A percentile compares a stretch with the other conserved stretches of the same genome.
Evolutionary conservation across 2,888 invertebrate species (phyloP).

Genomic region (Cremastinae sp.): DNA sequence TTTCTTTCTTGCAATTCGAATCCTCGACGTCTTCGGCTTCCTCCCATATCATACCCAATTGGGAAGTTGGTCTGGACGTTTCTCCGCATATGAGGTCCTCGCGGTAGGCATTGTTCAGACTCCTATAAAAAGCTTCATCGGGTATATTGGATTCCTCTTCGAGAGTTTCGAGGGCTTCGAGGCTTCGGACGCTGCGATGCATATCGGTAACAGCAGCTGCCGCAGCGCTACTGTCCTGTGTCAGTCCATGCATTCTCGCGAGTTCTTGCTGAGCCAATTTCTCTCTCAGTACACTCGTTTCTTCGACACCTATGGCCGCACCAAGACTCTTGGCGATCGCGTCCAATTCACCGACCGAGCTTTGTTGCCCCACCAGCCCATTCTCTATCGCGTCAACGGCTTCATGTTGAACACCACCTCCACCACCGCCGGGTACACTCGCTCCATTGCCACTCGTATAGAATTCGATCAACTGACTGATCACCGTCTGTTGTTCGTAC

Average conservation of each 20-base stretch:
- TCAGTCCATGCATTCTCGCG: slow-evolving; percentile 74
- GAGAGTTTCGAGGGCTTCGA: slow-evolving; percentile 76
- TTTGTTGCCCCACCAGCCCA: slow-evolving; percentile 66
- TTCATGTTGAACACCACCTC: slow-evolving; percentile 62
- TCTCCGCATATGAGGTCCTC: slow-evolving; percentile 87
- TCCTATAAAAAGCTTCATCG: slow-evolving; percentile 93
- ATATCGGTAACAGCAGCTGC: slow-evolving; percentile 72
- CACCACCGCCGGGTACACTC: slow-evolving; percentile 70
- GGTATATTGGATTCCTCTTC: slow-evolving; percentile 84
- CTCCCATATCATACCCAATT: slow-evolving; percentile 93
- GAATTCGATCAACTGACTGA: slow-evolving; percentile 92
- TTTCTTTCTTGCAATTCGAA: slow-evolving; percentile 79
- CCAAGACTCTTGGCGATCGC: slow-evolving; percentile 77
- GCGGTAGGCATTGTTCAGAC: slow-evolving; percentile 92
- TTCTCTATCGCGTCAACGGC: slow-evolving; percentile 70
- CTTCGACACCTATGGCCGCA: slow-evolving; percentile 75
- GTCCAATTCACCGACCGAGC: slow-evolving; percentile 75
- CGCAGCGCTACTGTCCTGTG: slow-evolving; percentile 71
- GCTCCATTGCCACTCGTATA: slow-evolving; percentile 84
- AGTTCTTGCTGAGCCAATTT: slow-evolving; percentile 76
- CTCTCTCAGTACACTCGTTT: slow-evolving; percentile 74
- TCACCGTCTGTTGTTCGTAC: slow-evolving; percentile 94
- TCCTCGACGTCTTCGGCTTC: slow-evolving; percentile 89
- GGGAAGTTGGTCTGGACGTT: slow-evolving; percentile 85
- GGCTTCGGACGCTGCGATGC: slow-evolving; percentile 75